A percentile compares a stretch with the other conserved stretches of the same genome.
These are phyloP conservation scores for Paradoxurus hermaphroditus DNA, from an alignment of 2,113 vertebrate genomes.

Conservation along the genomic window DNA sequence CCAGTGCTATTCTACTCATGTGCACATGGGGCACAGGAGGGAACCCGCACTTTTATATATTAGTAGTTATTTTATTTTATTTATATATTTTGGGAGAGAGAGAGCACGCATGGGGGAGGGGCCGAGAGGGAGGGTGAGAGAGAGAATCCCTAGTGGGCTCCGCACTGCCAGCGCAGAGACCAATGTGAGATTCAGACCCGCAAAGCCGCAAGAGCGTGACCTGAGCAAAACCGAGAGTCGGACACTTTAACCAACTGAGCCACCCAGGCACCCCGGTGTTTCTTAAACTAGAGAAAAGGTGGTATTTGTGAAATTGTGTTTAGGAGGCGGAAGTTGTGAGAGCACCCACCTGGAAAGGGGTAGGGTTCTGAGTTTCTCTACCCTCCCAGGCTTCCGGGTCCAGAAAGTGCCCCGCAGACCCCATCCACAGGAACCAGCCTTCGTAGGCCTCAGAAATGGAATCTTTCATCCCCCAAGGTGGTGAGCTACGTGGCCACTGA, in stretches of 20 bases:
- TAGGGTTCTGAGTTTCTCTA: not conserved
- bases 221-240: no score
- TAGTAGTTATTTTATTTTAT: no score
- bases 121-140: no score
- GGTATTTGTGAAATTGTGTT: not conserved
- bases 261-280: not conserved
- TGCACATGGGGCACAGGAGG: not conserved
- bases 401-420: not conserved
- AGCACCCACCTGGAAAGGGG: not conserved
- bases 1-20: not conserved
- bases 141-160: no score
- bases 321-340: not conserved
- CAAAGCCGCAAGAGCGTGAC: no score
- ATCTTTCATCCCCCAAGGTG: not conserved
- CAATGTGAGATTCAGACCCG: no score
- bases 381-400: rapidly evolving
- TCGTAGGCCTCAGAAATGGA: not conserved
- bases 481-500: not conserved
- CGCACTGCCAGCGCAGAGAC: no score
- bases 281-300: not conserved
- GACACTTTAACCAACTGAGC: no score
- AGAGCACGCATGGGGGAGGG: no score
- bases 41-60: not conserved
- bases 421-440: not conserved
- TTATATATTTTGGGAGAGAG: no score